A percentile compares a stretch with the other conserved stretches of the same genome.
These are phyloP conservation scores for Sesamia nonagrioides DNA, from an alignment of 1,140 invertebrate genomes.

Conservation along the genomic window DNA sequence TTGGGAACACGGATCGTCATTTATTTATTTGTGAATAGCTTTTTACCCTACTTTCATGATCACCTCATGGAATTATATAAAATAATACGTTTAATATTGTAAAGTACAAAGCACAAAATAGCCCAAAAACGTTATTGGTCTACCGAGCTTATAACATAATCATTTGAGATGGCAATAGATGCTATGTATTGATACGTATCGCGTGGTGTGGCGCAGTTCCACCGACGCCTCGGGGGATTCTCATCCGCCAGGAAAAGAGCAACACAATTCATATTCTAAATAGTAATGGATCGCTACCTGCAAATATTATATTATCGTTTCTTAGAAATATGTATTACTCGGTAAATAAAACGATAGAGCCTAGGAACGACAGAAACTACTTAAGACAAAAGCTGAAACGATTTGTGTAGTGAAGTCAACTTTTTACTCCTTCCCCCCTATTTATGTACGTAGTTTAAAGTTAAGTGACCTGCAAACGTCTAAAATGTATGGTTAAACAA, in stretches of 20 bases:
- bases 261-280: constrained; percentile 21
- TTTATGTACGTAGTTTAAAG: no score
- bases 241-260: not conserved
- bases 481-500: no score
- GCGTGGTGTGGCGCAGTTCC: not conserved
- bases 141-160: not conserved
- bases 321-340: not conserved
- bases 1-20: no score
- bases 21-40: no score
- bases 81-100: not conserved
- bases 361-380: no score
- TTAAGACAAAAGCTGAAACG: no score
- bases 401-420: no score
- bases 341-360: not conserved
- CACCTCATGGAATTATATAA: no score
- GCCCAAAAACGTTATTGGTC: not conserved
- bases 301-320: constrained; percentile 1
- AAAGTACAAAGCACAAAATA: not conserved
- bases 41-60: no score
- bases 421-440: no score
- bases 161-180: not conserved
- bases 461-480: no score
- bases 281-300: not conserved
- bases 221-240: not conserved
- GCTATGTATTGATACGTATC: not conserved